These are phyloP conservation scores for Apodemia duryi DNA, from an alignment of 2,888 invertebrate species.

Conservation along the genomic window DNA sequence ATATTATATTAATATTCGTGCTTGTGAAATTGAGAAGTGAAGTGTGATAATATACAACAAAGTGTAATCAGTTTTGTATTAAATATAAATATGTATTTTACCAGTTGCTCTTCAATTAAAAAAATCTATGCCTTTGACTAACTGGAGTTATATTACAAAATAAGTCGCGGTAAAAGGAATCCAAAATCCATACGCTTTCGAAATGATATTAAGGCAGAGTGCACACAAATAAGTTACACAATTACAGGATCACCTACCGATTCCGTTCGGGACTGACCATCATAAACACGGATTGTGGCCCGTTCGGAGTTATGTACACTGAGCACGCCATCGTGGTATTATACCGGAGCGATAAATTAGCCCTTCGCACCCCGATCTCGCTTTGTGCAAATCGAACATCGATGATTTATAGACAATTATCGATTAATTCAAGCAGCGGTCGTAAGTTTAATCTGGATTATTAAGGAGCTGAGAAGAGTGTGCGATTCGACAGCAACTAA, in stretches of 20 bases:
- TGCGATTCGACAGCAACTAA: conserved; percentile 49
- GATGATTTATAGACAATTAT: conserved; percentile 79
- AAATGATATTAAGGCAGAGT: not conserved
- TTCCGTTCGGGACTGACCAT: conserved; percentile 39
- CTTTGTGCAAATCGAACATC: conserved; percentile 75
- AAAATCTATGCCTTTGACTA: no score
- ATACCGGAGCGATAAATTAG: conserved; percentile 67
- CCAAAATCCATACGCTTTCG: not conserved
- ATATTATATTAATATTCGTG: no score
- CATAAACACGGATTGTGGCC: conserved; percentile 65
- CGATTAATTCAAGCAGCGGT: conserved; percentile 79
- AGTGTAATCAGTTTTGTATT: no score
- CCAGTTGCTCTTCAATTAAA: no score
- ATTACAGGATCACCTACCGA: conserved; percentile 50
- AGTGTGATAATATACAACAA: no score
- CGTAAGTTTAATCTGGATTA: conserved; percentile 74
- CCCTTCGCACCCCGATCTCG: conserved; percentile 74
- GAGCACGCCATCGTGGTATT: conserved; percentile 68
- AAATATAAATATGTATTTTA: no score
- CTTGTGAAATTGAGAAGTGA: no score
- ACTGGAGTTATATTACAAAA: no score
- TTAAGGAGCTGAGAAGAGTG: conserved; percentile 56
- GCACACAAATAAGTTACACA: conserved; percentile 52
- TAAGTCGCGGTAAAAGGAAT: not conserved
- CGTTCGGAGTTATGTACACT: conserved; percentile 58